Evolutionary conservation across 1,140 invertebrate species (phyloP).

Genomic region (Ceratoteleas bidentatus): DNA sequence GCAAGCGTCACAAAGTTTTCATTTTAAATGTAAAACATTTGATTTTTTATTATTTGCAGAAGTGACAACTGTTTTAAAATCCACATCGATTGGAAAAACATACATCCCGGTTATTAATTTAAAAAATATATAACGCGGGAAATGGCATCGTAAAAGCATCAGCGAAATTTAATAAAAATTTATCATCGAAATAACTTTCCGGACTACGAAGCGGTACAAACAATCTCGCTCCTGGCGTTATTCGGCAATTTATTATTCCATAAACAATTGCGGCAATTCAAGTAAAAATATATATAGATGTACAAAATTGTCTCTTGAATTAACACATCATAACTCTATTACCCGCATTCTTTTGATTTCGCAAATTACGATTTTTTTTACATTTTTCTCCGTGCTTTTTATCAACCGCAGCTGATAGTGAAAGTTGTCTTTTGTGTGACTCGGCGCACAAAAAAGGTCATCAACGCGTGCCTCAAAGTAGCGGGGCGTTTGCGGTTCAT

Average conservation of each 20-base stretch:
- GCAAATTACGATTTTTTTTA: slow-evolving; percentile 26
- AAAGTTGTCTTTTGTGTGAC: slow-evolving; percentile 54
- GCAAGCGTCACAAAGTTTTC: neutral
- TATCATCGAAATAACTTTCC: slow-evolving; percentile 14
- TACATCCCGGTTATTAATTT: neutral
- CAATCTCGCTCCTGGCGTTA: neutral
- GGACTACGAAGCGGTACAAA: neutral
- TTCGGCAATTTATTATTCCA: slow-evolving; percentile 1
- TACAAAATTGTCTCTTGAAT: slow-evolving; percentile 4
- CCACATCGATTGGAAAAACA: neutral
- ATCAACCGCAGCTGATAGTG: slow-evolving; percentile 42
- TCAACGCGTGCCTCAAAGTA: slow-evolving; percentile 57
- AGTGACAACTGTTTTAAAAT: slow-evolving; percentile 4
- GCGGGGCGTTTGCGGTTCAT: slow-evolving; percentile 56
- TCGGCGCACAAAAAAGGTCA: slow-evolving; percentile 52
- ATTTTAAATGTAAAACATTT: neutral
- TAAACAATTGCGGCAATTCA: neutral
- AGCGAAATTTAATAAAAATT: slow-evolving; percentile 8
- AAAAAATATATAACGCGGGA: neutral
- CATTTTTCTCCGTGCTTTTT: slow-evolving; percentile 30
- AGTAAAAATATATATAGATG: too few species aligned
- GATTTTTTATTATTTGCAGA: neutral
- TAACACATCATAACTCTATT: slow-evolving; percentile 23
- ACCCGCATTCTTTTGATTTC: slow-evolving; percentile 19
- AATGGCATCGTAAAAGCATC: neutral